Conservation (phyloP, 92 coral and sea anemone genomes). For the Paramuricea clavata region DNA sequence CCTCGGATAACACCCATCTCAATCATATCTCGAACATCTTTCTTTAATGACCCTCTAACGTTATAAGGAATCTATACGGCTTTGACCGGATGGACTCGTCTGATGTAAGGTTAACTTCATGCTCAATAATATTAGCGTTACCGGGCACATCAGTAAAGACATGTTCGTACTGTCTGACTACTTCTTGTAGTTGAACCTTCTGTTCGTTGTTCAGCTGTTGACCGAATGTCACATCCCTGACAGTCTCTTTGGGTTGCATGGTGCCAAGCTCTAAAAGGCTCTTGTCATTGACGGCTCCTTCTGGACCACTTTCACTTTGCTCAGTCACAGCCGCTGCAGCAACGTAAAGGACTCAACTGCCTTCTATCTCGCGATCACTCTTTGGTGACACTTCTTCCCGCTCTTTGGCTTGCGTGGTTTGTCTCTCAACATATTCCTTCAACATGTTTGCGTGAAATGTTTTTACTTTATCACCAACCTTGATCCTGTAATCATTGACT, state of each 20-base stretch:
- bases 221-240: neutral
- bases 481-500: slow-evolving; percentile 14
- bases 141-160: slow-evolving; percentile 64
- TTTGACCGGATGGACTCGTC: slow-evolving; percentile 56
- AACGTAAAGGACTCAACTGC: slow-evolving; percentile 4
- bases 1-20: slow-evolving; percentile 66
- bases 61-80: slow-evolving; percentile 64
- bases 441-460: slow-evolving; percentile 51
- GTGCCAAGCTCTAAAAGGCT: slow-evolving; percentile 17
- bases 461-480: slow-evolving; percentile 19
- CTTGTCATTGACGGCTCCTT: slow-evolving; percentile 25
- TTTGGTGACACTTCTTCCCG: neutral
- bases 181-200: neutral
- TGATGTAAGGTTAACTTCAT: slow-evolving; percentile 51
- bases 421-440: slow-evolving; percentile 36
- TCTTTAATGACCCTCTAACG: slow-evolving; percentile 57
- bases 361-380: neutral
- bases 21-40: slow-evolving; percentile 56
- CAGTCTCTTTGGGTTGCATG: slow-evolving; percentile 23
- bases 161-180: neutral
- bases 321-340: slow-evolving; percentile 43
- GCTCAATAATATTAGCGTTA: slow-evolving; percentile 46
- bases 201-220: slow-evolving; percentile 9
- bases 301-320: slow-evolving; percentile 32
- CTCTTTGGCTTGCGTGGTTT: neutral